Evolutionary conservation across 2,113 vertebrate species (phyloP).

Genomic region (Megaceryle torquata): DNA sequence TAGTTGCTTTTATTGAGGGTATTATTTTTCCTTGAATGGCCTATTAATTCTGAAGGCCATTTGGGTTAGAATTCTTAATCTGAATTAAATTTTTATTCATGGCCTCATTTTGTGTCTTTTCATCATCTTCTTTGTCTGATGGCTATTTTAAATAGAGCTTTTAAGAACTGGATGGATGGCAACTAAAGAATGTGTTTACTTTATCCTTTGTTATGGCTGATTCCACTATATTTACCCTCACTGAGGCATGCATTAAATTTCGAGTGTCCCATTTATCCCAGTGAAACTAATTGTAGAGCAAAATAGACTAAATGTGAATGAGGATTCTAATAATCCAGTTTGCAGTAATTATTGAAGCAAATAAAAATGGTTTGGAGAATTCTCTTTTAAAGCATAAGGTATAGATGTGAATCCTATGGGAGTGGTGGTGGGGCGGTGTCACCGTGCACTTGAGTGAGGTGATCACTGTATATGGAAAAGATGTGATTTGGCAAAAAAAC

Average conservation of each 20-base stretch:
- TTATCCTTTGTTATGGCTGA: background rate
- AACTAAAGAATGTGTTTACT: constrained; percentile 43
- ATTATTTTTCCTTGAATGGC: constrained; percentile 22
- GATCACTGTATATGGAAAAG: background rate
- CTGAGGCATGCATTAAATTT: constrained; percentile 33
- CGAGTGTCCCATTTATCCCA: constrained; percentile 24
- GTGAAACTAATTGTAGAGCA: constrained; percentile 8
- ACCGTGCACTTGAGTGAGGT: background rate
- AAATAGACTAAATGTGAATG: background rate
- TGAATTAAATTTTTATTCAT: constrained; percentile 29
- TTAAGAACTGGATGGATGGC: constrained; percentile 2
- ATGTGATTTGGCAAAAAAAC: background rate
- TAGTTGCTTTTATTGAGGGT: constrained; percentile 6
- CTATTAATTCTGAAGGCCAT: constrained; percentile 59
- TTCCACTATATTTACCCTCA: constrained; percentile 15
- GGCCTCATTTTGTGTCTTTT: constrained; percentile 32
- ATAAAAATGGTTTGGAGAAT: background rate
- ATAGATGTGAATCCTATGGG: background rate
- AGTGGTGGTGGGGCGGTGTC: background rate
- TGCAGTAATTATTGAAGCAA: background rate
- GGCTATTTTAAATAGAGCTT: constrained; percentile 35
- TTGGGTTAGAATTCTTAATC: constrained; percentile 30
- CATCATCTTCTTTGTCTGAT: constrained; percentile 28
- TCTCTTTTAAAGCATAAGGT: background rate
- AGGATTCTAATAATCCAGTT: background rate